Base-by-base conservation (phyloP, 2,888 invertebrate species). In the Ectemnius cavifrons region DNA sequence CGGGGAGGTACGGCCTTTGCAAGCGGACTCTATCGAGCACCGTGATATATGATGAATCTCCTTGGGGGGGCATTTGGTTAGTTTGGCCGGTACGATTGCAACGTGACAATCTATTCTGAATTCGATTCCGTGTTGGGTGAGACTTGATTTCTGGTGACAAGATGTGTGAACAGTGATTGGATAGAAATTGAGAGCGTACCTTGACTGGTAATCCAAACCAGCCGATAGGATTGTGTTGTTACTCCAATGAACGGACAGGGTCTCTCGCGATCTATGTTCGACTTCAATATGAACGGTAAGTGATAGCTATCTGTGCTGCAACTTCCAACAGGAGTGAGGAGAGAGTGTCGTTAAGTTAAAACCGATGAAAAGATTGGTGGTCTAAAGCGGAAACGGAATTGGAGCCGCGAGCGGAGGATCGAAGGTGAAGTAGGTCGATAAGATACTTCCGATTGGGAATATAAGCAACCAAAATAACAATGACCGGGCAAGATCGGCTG, bases 241-340 rank as follows among this genome's bases (percentile, higher is more conserved):
- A n/a, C 27, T n/a, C 57, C 8, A 27, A 83, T 82, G 82, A 78
- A 67, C 56, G 84, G 86, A 64, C 81, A 89, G 46, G 89, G 89
- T 73, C 74, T 89, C 23, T 86, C 87, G 16, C 85, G 76, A 63
- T 68, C 87, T 16, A 79, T 77, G 81, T 75, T 78, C 78, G 88
- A 89, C 69, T 87, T 72, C 77, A 86, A 82, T 63, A 87, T 86
- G 80, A 87, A 85, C 61, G 90, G 90, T 90, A 80, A 89, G 89
- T 86, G 62, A 37, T 11, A 37, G 11, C 37, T 11, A 37, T 23
- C 23, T 23, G 23, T 23, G 23, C 23, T 23, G 0, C 23, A 23
- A 23, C 3, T 23, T 23, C 23, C 23, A 23, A 23, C 23, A 23
- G 23, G 2, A 23, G 23, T 23, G 23, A 23, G 23, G 23, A 23